Conservation (phyloP, 2,888 invertebrate species). For the Coenonympha glycerion region DNA sequence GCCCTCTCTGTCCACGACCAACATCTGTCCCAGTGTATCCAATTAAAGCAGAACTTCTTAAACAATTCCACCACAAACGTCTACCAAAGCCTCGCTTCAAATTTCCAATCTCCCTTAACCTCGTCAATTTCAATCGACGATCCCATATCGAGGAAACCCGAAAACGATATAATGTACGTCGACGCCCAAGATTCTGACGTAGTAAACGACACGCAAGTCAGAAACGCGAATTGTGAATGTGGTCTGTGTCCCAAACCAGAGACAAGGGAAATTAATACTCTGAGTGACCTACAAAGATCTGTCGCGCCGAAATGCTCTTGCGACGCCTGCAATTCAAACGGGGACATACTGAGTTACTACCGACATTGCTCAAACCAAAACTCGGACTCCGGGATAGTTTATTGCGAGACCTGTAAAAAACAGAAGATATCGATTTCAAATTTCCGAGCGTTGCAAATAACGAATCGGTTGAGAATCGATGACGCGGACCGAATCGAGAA, state of each 20-base stretch:
- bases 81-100: constrained; percentile 59
- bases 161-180: constrained; percentile 60
- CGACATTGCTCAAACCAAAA: constrained; percentile 62
- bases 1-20: constrained; percentile 67
- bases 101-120: constrained; percentile 52
- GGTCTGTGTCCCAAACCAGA: constrained; percentile 66
- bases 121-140: constrained; percentile 63
- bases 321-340: constrained; percentile 65
- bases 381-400: constrained; percentile 62
- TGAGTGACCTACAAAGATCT: constrained; percentile 66
- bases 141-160: constrained; percentile 55
- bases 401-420: constrained; percentile 66
- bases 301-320: constrained; percentile 61
- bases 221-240: constrained; percentile 64
- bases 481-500: constrained; percentile 56
- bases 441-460: constrained; percentile 67
- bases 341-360: constrained; percentile 63
- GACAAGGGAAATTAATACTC: constrained; percentile 52
- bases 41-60: constrained; percentile 67
- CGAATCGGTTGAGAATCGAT: constrained; percentile 58
- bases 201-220: constrained; percentile 41
- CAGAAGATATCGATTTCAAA: constrained; percentile 71
- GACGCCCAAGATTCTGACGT: constrained; percentile 60
- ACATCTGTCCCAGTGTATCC: constrained; percentile 69
- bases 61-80: constrained; percentile 65